Base-by-base conservation (phyloP, 2,113 vertebrate species). In the Rhagologus leucostigma region DNA sequence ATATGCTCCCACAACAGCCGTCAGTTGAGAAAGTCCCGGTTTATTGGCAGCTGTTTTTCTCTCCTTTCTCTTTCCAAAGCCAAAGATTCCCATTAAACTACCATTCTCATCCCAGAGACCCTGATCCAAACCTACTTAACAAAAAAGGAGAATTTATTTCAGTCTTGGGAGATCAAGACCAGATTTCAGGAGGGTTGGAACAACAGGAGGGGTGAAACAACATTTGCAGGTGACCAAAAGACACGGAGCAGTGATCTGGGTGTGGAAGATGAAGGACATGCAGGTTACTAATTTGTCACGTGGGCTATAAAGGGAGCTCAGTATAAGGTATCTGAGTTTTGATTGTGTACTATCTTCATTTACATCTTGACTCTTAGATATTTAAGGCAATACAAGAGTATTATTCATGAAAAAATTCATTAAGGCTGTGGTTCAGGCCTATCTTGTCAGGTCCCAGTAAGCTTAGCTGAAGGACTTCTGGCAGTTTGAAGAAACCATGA, bases 191-290 rank as follows among this genome's bases (percentile, higher is more conserved):
- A 74, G 29, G 19, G n/a, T 6, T 76, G 27, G 37, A 85, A 84
- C 20, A 46, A 27, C 9, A 89, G 32, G 13, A 74, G 26, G 19
- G 32, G 8, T 76, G 24, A 42, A 85, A 84, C 20, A 46, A 27
- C 5, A 2, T 64, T 17, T 2, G 1, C 8, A 69, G 42, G 14
- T 18, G 49, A 62, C 32, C 0, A 0, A 73, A 32, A 37, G 21
- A 84, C 82, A 93, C 0, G 0, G 42, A 86, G 16, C 17, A 39
- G 39, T 18, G 10, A 33, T 65, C 13, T 70, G 39, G 16, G 35
- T 56, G 13, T 14, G 14, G 68, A 70, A 62, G 39, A 35, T 59
- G n/a, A 82, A 63, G 16, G 22, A 56, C 21, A 14, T 37, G 63
- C 21, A n/a, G 16, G 68, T 84, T 30, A 83, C 7, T 53, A n/a